Evolutionary conservation across 2,888 invertebrate genomes (phyloP).

Genomic region (Oeneis ivallda): DNA sequence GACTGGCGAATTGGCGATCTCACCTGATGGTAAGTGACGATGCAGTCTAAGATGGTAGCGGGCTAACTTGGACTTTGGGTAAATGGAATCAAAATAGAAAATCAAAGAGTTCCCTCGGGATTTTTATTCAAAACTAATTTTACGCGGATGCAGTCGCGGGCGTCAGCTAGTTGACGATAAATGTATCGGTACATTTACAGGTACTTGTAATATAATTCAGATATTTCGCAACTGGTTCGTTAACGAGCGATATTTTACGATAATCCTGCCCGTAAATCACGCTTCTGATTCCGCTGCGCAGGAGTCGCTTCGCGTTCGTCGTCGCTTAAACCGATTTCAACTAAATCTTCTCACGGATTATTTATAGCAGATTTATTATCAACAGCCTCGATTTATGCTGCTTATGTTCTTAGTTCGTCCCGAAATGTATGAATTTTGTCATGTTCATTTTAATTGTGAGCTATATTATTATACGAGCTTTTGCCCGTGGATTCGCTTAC

Average conservation of each 20-base stretch:
- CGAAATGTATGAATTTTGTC: not conserved
- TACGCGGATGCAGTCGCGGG: too few relatives aligned
- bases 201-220: not conserved
- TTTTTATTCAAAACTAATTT: too few relatives aligned
- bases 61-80: too few relatives aligned
- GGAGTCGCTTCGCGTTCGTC: slow-evolving; percentile 38
- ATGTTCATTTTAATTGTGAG: not conserved
- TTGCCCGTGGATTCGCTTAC: too few relatives aligned
- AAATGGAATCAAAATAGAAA: too few relatives aligned
- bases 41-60: too few relatives aligned
- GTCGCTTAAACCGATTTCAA: slow-evolving; percentile 25
- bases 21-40: too few relatives aligned
- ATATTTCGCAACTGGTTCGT: slow-evolving; percentile 41
- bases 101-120: too few relatives aligned
- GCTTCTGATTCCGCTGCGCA: slow-evolving; percentile 48
- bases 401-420: slow-evolving; percentile 3
- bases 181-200: not conserved
- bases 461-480: too few relatives aligned
- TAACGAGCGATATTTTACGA: slow-evolving; percentile 50
- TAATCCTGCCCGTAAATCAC: slow-evolving; percentile 51
- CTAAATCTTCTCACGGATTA: slow-evolving; percentile 25
- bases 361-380: slow-evolving; percentile 26
- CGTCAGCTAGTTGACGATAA: not conserved
- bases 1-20: too few relatives aligned
- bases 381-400: slow-evolving; percentile 12